phyloP scores from a whole-genome alignment of 2,888 invertebrate species.

The Chymomyza fuscimana region DNA sequence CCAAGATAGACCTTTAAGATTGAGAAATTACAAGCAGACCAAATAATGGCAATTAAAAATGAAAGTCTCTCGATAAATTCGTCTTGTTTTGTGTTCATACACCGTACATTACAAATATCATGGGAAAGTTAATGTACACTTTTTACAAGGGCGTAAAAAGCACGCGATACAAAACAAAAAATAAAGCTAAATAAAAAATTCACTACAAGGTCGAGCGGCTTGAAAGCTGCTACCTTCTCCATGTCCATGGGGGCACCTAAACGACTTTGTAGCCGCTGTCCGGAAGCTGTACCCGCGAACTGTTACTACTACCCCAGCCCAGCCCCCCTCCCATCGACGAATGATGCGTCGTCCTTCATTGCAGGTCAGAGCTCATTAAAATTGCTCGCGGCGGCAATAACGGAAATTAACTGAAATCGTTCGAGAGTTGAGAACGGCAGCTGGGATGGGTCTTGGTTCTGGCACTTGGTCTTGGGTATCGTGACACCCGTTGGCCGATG shows the following conservation, averaged over 20 bases:
- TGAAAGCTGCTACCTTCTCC: background rate
- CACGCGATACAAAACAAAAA: background rate
- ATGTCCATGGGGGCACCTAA: background rate
- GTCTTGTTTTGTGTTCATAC: background rate
- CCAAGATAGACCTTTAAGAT: background rate
- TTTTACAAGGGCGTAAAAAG: background rate
- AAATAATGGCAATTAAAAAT: background rate
- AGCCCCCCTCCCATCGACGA: background rate
- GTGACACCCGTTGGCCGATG: background rate
- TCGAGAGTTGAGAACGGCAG: background rate
- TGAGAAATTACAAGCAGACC: background rate
- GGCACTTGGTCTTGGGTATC: background rate
- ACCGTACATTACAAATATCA: background rate
- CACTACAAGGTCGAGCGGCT: background rate
- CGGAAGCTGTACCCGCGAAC: background rate
- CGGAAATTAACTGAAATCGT: slow-evolving; percentile 7
- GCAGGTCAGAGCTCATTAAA: slow-evolving; percentile 5
- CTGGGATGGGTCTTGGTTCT: background rate
- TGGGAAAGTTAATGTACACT: background rate
- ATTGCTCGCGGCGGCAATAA: slow-evolving; percentile 3
- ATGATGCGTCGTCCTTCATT: background rate
- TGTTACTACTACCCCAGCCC: background rate
- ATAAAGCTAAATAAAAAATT: too few species aligned
- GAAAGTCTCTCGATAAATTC: slow-evolving; percentile 1
- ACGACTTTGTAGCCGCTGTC: background rate